A percentile compares a stretch with the other conserved stretches of the same genome.
Conservation (phyloP, 2,113 vertebrate genomes). For the Sinocyclocheilus anshuiensis region DNA sequence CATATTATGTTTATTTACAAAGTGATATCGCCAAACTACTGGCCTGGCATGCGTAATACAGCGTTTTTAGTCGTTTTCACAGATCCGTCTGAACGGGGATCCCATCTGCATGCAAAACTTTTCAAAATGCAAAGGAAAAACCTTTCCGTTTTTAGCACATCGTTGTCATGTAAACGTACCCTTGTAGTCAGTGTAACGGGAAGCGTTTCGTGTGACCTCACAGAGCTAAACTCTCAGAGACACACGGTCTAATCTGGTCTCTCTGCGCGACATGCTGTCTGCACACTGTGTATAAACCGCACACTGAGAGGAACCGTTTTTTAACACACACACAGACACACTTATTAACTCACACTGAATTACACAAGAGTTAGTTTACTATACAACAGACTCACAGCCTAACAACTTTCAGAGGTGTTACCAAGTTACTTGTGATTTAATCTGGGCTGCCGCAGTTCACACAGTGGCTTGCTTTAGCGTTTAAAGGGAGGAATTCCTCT, state of each 20-base stretch:
- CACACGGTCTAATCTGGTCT: constrained; percentile 44
- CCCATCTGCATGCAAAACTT: background rate
- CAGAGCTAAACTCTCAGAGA: constrained; percentile 15
- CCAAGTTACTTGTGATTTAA: constrained; percentile 4
- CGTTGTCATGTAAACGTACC: background rate
- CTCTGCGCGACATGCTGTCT: constrained; percentile 48
- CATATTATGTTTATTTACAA: background rate
- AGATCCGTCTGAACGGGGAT: too few relatives aligned
- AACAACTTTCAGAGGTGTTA: background rate
- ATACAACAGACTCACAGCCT: background rate
- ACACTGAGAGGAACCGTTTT: constrained; percentile 1
- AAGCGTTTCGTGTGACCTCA: constrained; percentile 6
- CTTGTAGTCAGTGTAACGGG: background rate
- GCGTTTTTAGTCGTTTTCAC: too few relatives aligned
- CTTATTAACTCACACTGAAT: background rate
- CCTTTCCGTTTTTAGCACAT: background rate
- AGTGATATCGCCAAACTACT: too few relatives aligned
- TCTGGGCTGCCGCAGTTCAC: background rate
- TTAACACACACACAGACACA: background rate
- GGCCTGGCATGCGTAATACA: too few relatives aligned
- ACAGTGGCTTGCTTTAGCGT: constrained; percentile 35
- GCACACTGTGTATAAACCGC: constrained; percentile 38
- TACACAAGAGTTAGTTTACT: background rate
- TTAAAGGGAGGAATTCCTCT: constrained; percentile 41
- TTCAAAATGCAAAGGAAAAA: background rate